Evolutionary conservation across 2,797 vertebrate genomes (phyloP).

Genomic region (Coregonus ussuriensis): DNA sequence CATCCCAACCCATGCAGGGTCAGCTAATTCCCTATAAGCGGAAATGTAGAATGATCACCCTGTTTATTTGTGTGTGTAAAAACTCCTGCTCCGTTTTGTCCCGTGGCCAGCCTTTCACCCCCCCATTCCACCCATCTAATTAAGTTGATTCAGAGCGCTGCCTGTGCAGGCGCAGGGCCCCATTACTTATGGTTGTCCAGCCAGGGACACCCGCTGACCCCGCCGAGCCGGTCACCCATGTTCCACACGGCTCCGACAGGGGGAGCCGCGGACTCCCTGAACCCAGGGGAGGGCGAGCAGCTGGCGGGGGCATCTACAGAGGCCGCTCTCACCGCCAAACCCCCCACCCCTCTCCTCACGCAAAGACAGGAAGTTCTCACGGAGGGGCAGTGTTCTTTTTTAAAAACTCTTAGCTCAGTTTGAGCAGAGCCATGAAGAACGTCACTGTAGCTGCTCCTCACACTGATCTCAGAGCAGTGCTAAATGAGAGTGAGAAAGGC

Average conservation of each 20-base stretch:
- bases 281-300: conserved; percentile 55
- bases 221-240: conserved; percentile 53
- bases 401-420: too few relatives aligned
- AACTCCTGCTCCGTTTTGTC: conserved; percentile 28
- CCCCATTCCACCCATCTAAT: conserved; percentile 54
- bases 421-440: background rate
- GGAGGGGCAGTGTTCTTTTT: too few relatives aligned
- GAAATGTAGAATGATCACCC: conserved; percentile 39
- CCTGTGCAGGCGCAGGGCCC: conserved; percentile 48
- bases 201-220: conserved; percentile 55
- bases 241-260: conserved; percentile 61
- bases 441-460: background rate
- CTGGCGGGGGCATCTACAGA: conserved; percentile 61
- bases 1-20: conserved; percentile 36
- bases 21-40: conserved; percentile 20
- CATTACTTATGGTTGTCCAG: conserved; percentile 74
- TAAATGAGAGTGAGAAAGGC: background rate
- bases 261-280: conserved; percentile 56
- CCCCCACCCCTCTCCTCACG: background rate
- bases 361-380: conserved; percentile 11
- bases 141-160: conserved; percentile 74
- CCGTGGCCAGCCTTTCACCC: conserved; percentile 10
- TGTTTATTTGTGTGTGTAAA: conserved; percentile 19
- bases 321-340: too few relatives aligned
- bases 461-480: too few relatives aligned